These are phyloP conservation scores for Glossosoma conforme DNA, from an alignment of 1,140 invertebrate genomes.

Conservation along the genomic window DNA sequence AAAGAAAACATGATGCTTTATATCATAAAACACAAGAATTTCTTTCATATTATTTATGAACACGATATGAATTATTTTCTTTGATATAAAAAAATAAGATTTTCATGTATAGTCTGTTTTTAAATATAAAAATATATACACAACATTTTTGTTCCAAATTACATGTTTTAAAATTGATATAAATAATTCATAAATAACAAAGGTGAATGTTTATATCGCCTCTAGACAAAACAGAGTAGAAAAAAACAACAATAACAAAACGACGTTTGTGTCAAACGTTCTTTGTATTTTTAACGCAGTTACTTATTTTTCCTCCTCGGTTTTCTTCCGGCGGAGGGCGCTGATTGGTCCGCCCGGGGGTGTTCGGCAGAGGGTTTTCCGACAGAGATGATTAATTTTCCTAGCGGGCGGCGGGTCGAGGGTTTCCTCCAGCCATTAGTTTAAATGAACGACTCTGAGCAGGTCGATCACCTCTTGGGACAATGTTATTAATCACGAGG, in stretches of 20 bases:
- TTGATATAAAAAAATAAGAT: too few relatives aligned
- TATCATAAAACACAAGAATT: too few relatives aligned
- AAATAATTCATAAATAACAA: too few relatives aligned
- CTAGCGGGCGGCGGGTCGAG: neutral
- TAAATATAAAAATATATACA: too few relatives aligned
- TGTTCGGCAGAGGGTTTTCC: slow-evolving; percentile 11
- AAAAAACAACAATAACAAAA: neutral
- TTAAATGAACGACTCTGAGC: slow-evolving; percentile 12
- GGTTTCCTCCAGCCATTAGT: slow-evolving; percentile 10
- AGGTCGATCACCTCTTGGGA: slow-evolving; percentile 19
- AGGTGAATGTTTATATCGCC: too few relatives aligned
- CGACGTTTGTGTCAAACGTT: neutral
- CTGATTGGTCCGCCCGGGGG: slow-evolving; percentile 15
- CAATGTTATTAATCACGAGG: slow-evolving; percentile 25
- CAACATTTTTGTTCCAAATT: too few relatives aligned
- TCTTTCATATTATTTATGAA: too few relatives aligned
- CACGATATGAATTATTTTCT: too few relatives aligned
- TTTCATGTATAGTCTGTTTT: too few relatives aligned
- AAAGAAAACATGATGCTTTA: too few relatives aligned
- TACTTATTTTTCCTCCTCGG: slow-evolving; percentile 1
- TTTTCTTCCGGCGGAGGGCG: neutral
- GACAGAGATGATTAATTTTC: slow-evolving; percentile 25
- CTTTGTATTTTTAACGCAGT: slow-evolving; percentile 2
- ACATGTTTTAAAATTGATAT: too few relatives aligned
- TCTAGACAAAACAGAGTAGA: too few relatives aligned